Conservation (phyloP, 1,140 invertebrate species). For the Dendroctonus valens region DNA sequence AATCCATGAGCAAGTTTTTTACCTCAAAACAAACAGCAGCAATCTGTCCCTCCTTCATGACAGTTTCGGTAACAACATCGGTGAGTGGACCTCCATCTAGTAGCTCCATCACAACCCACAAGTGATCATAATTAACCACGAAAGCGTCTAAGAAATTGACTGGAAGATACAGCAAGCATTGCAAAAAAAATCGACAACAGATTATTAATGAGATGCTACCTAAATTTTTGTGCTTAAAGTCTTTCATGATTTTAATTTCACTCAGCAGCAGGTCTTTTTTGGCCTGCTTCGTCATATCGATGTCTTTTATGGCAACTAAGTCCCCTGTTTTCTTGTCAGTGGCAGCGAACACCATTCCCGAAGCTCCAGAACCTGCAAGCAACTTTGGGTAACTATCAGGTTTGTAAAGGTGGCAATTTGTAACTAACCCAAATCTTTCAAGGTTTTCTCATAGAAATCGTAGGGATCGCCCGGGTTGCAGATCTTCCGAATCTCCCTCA, state of each 20-base stretch:
- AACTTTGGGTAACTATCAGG: background rate
- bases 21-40: constrained; percentile 90
- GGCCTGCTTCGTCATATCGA: constrained; percentile 89
- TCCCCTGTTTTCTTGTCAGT: constrained; percentile 73
- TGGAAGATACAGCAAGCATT: constrained; percentile 51
- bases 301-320: constrained; percentile 93
- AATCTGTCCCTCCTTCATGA: constrained; percentile 97
- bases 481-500: constrained; percentile 77
- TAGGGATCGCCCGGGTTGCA: constrained; percentile 76
- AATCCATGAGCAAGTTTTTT: background rate
- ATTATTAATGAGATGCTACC: constrained; percentile 6
- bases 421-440: constrained; percentile 25
- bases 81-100: constrained; percentile 94
- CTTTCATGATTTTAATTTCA: constrained; percentile 91
- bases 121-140: constrained; percentile 79
- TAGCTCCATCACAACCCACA: constrained; percentile 96
- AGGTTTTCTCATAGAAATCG: constrained; percentile 66
- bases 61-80: constrained; percentile 95
- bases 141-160: constrained; percentile 97
- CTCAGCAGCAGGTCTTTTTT: constrained; percentile 94
- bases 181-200: background rate
- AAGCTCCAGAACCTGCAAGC: constrained; percentile 79
- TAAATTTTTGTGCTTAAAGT: constrained; percentile 88
- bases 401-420: background rate
- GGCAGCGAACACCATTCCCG: constrained; percentile 91